Base-by-base conservation (phyloP, 1,140 invertebrate genomes). In the Heliconius hermathena region DNA sequence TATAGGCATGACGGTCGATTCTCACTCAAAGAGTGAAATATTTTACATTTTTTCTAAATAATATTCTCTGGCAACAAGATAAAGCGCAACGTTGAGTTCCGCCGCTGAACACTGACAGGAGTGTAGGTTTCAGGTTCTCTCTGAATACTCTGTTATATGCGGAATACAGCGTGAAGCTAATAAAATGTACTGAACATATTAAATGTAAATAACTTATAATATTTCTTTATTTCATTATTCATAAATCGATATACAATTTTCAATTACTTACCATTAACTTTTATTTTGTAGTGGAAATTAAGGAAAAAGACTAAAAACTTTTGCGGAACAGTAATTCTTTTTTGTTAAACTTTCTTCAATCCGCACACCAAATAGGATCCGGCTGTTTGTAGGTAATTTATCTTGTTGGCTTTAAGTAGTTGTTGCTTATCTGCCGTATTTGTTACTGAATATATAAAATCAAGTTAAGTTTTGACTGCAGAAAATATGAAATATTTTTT, bases 351-450 rank as follows among this genome's bases (percentile, higher is more conserved):
- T 79, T 76, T 54, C 78, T 76, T 57, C 71, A 73, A 73, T 80
- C 73, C 74, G 38, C 71, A 80, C 74, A 77, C 79, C 36, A 77
- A 77, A 80, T 74, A 80, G 41, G 75, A 77, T 80, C 71, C 52
- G 79, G 74, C 41, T 71, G 75, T 76, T 80, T 73, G 54, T 80
- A 26, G 79, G 71, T 60, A 77, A 80, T 80, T 80, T 77, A 80
- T 80, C 79, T 76, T 71, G 71, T 74, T 77, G 74, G 75, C 75
- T 79, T 66, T 79, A 79, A 79, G 78, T 76, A 52, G 73, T 79
- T 74, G 78, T 79, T 75, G 73, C 66, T 72, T 75, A 66, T 76
- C 9, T 52, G 74, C 33, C 29, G 52, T 74, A 57, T 66, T 76
- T 66, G 57, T 76, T 33, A 38, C 57, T 13, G n/a, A 60, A 66